Base-by-base conservation (phyloP, 1,140 invertebrate genomes). In the Linepithema humile region DNA sequence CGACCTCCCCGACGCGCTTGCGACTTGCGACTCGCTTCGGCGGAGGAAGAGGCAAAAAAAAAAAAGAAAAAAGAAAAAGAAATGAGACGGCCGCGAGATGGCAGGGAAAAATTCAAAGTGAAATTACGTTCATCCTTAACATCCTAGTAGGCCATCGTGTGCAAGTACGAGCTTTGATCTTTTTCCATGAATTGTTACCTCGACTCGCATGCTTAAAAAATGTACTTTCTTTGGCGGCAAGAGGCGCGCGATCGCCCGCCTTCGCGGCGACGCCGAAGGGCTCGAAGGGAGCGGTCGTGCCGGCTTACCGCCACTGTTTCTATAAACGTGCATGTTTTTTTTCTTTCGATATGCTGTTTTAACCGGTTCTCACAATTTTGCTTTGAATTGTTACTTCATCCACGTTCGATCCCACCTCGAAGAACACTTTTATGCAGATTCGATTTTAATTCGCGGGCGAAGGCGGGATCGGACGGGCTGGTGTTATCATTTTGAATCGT, bases 161-260 rank as follows among this genome's bases (percentile, higher is more conserved):
- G 84, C 88, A 85, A 88, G 86, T 90, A 88, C 74, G 65, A 88
- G 84, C 84, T 88, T 84, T 59, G 35, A 82, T 75, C 48, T 80
- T 84, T 88, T 89, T 88, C 85, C 72, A 84, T 57, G 75, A 88
- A 60, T 82, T 88, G 50, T 78, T 84, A 82, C 55, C 84, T 90
- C 77, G 78, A 83, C 85, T 90, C 87, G 89, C 89, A 90, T 90
- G 89, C 43, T 82, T 60, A 82, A 70, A 84, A 85, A 82, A 89
- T 59, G 60, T 45, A 43, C 78, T 83, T 67, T 50, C 48, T 23
- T 69, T 23, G 35, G 23, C 35, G 64, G 7, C 43, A 2, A 12
- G 55, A 40, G 17, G 26, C 48, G 20, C 50, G 29, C 59, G 73
- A 77, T 77, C 59, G 73, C 29, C 59, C 53, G 17, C 5, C n/a